A percentile compares a stretch with the other conserved stretches of the same genome.
phyloP scores from a whole-genome alignment of 2,888 invertebrate genomes.

The Pelosia muscerda region DNA sequence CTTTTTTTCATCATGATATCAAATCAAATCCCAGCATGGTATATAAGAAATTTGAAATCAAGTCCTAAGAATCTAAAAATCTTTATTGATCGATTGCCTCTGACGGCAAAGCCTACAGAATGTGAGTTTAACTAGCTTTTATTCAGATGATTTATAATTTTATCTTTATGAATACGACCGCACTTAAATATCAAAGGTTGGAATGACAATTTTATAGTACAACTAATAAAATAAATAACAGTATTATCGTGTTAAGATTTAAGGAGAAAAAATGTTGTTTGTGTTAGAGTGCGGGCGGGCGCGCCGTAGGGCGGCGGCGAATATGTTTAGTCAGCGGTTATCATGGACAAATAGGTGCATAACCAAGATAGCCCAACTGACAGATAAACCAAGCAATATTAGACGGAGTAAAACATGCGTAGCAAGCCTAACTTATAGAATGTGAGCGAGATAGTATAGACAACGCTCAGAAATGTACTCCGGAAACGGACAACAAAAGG shows the following conservation, averaged over 20 bases:
- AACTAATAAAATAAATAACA: slow-evolving; percentile 52
- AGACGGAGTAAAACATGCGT: slow-evolving; percentile 16
- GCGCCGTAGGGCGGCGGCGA: slow-evolving; percentile 70
- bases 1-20: no score
- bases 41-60: background rate
- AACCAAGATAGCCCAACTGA: slow-evolving; percentile 53
- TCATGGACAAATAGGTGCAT: slow-evolving; percentile 74
- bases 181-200: slow-evolving; percentile 31
- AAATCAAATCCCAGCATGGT: background rate
- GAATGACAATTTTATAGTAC: slow-evolving; percentile 44
- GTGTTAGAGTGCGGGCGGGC: slow-evolving; percentile 74
- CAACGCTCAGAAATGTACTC: no score
- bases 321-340: slow-evolving; percentile 73
- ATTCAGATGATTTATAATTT: slow-evolving; percentile 24
- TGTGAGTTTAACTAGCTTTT: slow-evolving; percentile 17
- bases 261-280: slow-evolving; percentile 68
- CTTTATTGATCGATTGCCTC: slow-evolving; percentile 13
- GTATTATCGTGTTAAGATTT: slow-evolving; percentile 53
- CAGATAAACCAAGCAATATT: slow-evolving; percentile 48
- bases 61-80: background rate
- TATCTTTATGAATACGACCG: slow-evolving; percentile 24
- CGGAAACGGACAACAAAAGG: background rate
- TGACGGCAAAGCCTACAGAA: slow-evolving; percentile 5
- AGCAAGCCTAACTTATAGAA: background rate
- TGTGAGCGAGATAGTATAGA: background rate